Percentiles rank a stretch among this genome's conserved stretches.
These are phyloP conservation scores for Drosophila mettleri DNA, from an alignment of 2,888 invertebrate genomes.

Conservation along the genomic window DNA sequence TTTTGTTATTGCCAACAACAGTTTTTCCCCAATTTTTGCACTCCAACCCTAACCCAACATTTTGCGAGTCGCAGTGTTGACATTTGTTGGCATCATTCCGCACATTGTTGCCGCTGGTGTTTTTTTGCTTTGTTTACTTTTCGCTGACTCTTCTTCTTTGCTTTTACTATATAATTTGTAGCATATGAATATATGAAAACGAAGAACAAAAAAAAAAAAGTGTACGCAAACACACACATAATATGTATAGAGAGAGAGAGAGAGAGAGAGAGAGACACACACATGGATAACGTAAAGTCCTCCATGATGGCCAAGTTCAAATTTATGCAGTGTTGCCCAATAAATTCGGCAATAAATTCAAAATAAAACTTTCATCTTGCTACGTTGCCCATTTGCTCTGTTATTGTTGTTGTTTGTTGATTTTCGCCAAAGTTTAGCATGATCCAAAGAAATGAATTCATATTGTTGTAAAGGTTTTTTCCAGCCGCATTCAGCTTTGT, in stretches of 20 bases:
- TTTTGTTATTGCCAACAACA: conserved; percentile 80
- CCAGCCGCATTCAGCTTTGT: conserved; percentile 3
- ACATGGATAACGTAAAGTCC: conserved; percentile 53
- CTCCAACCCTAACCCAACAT: neutral
- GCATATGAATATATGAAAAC: conserved; percentile 78
- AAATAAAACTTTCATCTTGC: conserved; percentile 77
- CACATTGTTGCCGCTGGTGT: conserved; percentile 76
- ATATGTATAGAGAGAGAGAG: no score
- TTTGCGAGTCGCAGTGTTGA: conserved; percentile 56
- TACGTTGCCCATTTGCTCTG: conserved; percentile 44
- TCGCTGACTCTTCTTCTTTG: conserved; percentile 68
- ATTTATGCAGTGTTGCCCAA: conserved; percentile 80
- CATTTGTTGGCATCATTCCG: conserved; percentile 78
- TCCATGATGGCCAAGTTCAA: conserved; percentile 71
- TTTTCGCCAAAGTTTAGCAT: conserved; percentile 43
- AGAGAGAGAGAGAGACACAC: conserved; percentile 16
- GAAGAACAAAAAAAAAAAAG: conserved; percentile 31
- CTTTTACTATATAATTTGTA: conserved; percentile 80
- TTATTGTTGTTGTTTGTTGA: conserved; percentile 44
- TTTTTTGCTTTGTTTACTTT: conserved; percentile 68
- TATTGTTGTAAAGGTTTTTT: conserved; percentile 27
- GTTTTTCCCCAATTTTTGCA: conserved; percentile 56
- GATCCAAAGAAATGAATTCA: conserved; percentile 46
- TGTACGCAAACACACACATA: conserved; percentile 10
- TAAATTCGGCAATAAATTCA: conserved; percentile 79